Percentiles rank a stretch among this genome's conserved stretches.
These are phyloP conservation scores for Kryptopterus vitreolus DNA, from an alignment of 2,797 vertebrate species.

Conservation along the genomic window DNA sequence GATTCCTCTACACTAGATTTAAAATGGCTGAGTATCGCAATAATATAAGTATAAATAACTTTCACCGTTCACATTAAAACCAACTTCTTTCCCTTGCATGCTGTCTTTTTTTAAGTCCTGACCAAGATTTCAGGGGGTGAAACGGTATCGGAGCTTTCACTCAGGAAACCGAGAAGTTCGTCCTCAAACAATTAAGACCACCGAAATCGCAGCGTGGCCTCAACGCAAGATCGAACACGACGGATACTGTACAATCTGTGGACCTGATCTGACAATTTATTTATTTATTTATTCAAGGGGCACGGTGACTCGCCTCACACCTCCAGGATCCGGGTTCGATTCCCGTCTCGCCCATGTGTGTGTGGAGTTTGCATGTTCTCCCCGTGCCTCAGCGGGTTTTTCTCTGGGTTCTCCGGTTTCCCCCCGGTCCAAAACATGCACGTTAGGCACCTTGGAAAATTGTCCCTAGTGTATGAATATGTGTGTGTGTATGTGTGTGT, in stretches of 20 bases:
- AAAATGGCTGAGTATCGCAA: neutral
- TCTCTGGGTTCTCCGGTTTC: too few species aligned
- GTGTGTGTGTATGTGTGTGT: too few species aligned
- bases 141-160: conserved; percentile 2
- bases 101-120: neutral
- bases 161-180: neutral
- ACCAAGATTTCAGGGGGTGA: neutral
- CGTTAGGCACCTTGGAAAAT: too few species aligned
- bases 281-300: too few species aligned
- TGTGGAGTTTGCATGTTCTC: too few species aligned
- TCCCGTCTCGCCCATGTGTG: too few species aligned
- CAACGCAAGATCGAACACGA: neutral
- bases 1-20: neutral
- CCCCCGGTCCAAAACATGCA: too few species aligned
- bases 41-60: neutral
- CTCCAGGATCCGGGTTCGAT: too few species aligned
- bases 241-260: neutral
- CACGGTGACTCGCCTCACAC: too few species aligned
- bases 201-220: neutral
- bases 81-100: neutral
- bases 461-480: too few species aligned
- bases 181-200: neutral
- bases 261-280: too few species aligned
- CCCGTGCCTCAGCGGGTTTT: too few species aligned
- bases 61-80: neutral